Evolutionary conservation across 1,140 invertebrate genomes (phyloP), one percentile per base, ranked within the genome.

Genomic region (Globodera rostochiensis): DNA sequence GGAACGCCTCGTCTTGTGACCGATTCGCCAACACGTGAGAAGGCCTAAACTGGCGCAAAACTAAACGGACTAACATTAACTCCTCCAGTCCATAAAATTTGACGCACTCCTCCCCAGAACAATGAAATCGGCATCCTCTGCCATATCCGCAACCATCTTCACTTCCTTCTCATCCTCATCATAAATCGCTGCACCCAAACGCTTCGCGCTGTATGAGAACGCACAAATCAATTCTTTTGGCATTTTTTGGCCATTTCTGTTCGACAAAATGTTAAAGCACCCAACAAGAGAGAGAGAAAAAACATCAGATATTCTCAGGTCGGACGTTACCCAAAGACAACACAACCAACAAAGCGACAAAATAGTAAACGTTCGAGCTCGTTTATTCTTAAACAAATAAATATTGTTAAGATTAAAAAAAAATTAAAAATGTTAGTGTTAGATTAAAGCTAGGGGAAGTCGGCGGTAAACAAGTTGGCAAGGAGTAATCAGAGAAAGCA

Each of bases 101-200:
- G 75, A 81, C 21, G 36, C 57, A 82, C 81, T 73, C 9, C 67
- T 73, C 36, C 66, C 64, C 36, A 82, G 57, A n/a, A 82, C 19
- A 11, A 73, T 66, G 67, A 73, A 82, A 83, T 82, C 73, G 21
- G 64, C 73, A 46, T 82, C 81, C 49, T 82, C 81, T 19, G 79
- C 73, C 19, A 70, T 67, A 70, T 82, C 81, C 21, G 45, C 47
- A 60, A 82, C 13, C n/a, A 82, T 15, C 49, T 73, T 73, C 19
- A 82, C 53, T 77, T 57, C 73, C 49, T 66, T 71, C 19, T 53
- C 67, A 57, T 82, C 81, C 11, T 80, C 79, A 36, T 82, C 70
- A 60, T 82, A 82, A 60, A 82, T 49, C 6, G 70, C 81, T 60
- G 81, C 81, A 74, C 81, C 81, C 21, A 82, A 69, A 25, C 73